phyloP scores from a whole-genome alignment of 2,888 invertebrate genomes.

The Acronicta alni region DNA sequence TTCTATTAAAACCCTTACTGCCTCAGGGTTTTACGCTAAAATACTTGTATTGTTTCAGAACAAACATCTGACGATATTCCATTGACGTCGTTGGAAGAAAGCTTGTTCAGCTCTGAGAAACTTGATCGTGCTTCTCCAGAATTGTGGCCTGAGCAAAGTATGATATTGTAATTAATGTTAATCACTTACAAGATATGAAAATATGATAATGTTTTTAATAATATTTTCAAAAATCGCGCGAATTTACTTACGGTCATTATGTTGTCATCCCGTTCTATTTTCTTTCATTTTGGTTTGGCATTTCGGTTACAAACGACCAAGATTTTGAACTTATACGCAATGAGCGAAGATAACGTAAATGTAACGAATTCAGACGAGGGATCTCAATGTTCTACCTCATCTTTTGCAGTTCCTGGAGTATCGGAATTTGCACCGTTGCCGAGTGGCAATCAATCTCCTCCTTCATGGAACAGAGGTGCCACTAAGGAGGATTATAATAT shows the following conservation, averaged over 20 bases:
- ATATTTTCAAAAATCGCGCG: slow-evolving; percentile 84
- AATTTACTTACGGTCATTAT: slow-evolving; percentile 67
- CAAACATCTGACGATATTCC: slow-evolving; percentile 86
- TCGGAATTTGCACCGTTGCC: slow-evolving; percentile 94
- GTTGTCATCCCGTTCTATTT: slow-evolving; percentile 78
- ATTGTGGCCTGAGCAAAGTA: slow-evolving; percentile 98
- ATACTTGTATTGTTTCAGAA: slow-evolving; percentile 67
- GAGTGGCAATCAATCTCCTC: slow-evolving; percentile 86
- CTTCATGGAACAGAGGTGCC: slow-evolving; percentile 92
- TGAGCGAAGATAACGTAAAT: slow-evolving; percentile 74
- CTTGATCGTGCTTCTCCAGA: slow-evolving; percentile 98
- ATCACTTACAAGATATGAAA: neutral
- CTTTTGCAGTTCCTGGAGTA: slow-evolving; percentile 95
- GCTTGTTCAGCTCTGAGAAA: slow-evolving; percentile 96
- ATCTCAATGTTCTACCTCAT: slow-evolving; percentile 75
- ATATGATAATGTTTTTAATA: slow-evolving; percentile 5
- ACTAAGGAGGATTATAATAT: slow-evolving; percentile 93
- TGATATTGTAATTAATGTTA: slow-evolving; percentile 69
- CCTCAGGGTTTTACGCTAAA: neutral
- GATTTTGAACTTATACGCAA: slow-evolving; percentile 76
- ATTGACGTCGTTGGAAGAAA: slow-evolving; percentile 91
- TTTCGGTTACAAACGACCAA: slow-evolving; percentile 82
- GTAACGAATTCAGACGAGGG: slow-evolving; percentile 67
- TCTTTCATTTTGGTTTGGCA: slow-evolving; percentile 62
- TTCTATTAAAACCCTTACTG: neutral